Percentiles rank a stretch among this genome's conserved stretches.
These are phyloP conservation scores for Drosophila grimshawi DNA, from an alignment of 1,140 invertebrate species.

Conservation along the genomic window DNA sequence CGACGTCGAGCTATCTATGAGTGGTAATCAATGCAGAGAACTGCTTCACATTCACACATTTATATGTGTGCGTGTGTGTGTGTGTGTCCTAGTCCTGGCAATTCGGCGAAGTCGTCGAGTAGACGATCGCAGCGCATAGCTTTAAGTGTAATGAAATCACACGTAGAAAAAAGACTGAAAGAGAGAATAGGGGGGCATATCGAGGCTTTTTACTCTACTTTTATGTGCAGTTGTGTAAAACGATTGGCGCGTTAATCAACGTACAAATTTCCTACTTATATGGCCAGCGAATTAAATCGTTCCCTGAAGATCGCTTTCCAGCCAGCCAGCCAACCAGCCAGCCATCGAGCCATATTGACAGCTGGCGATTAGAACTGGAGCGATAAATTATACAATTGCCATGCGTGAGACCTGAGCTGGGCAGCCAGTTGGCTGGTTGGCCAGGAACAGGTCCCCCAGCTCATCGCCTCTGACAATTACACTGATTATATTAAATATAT, in stretches of 20 bases:
- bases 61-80: slow-evolving; percentile 2
- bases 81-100: slow-evolving; percentile 52
- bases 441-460: slow-evolving; percentile 53
- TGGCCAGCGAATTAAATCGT: slow-evolving; percentile 80
- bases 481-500: slow-evolving; percentile 81
- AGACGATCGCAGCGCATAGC: slow-evolving; percentile 43
- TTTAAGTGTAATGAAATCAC: slow-evolving; percentile 79
- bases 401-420: slow-evolving; percentile 67
- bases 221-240: slow-evolving; percentile 68
- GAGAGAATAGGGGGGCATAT: slow-evolving; percentile 26
- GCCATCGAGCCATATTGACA: slow-evolving; percentile 51
- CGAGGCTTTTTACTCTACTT: slow-evolving; percentile 71
- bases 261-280: slow-evolving; percentile 82
- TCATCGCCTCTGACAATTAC: slow-evolving; percentile 74
- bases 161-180: slow-evolving; percentile 43
- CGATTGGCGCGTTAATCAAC: slow-evolving; percentile 82
- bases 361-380: slow-evolving; percentile 80
- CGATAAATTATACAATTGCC: slow-evolving; percentile 82
- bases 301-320: slow-evolving; percentile 66
- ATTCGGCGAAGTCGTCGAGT: slow-evolving; percentile 46
- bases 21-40: slow-evolving; percentile 75
- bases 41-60: slow-evolving; percentile 58
- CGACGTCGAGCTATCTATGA: slow-evolving; percentile 60
- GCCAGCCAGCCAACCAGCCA: slow-evolving; percentile 13
- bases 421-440: slow-evolving; percentile 11